A percentile compares a stretch with the other conserved stretches of the same genome.
Conservation (phyloP, 1,140 invertebrate species). For the Danaus plexippus region DNA sequence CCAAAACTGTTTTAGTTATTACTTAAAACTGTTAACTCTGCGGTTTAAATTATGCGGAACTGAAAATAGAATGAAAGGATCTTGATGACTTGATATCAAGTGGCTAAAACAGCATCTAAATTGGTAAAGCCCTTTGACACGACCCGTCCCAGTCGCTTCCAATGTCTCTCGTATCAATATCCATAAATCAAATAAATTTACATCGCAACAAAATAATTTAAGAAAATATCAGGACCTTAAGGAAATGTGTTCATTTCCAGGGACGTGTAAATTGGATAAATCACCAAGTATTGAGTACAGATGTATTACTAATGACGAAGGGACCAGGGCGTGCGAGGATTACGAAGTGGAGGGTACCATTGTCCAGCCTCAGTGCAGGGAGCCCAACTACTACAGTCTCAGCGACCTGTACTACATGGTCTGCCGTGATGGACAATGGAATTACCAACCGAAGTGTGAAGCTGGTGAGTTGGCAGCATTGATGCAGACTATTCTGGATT, state of each 20-base stretch:
- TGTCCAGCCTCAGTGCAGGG: slow-evolving; percentile 24
- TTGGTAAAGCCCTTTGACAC: too few species aligned
- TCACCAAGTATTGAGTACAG: slow-evolving; percentile 27
- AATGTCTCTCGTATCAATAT: too few species aligned
- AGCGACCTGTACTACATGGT: slow-evolving; percentile 26
- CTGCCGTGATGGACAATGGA: slow-evolving; percentile 46
- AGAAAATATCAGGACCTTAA: not conserved
- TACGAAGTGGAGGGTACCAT: slow-evolving; percentile 28
- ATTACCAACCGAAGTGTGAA: slow-evolving; percentile 30
- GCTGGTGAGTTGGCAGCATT: slow-evolving; percentile 21
- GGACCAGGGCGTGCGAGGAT: slow-evolving; percentile 20
- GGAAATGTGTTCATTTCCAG: slow-evolving; percentile 15
- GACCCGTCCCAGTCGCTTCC: too few species aligned
- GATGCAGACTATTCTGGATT: too few species aligned
- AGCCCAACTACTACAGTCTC: slow-evolving; percentile 31
- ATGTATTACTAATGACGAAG: slow-evolving; percentile 22
- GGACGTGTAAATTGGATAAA: slow-evolving; percentile 22
- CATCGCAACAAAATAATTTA: too few species aligned
- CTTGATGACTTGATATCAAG: too few species aligned
- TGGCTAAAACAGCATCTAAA: too few species aligned
- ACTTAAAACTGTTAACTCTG: too few species aligned
- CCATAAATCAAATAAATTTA: too few species aligned
- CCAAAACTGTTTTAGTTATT: too few species aligned
- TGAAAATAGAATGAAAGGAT: too few species aligned
- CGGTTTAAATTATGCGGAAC: too few species aligned